A percentile compares a stretch with the other conserved stretches of the same genome.
Evolutionary conservation across 2,113 vertebrate species (phyloP).

Genomic region (Leiothrix lutea): DNA sequence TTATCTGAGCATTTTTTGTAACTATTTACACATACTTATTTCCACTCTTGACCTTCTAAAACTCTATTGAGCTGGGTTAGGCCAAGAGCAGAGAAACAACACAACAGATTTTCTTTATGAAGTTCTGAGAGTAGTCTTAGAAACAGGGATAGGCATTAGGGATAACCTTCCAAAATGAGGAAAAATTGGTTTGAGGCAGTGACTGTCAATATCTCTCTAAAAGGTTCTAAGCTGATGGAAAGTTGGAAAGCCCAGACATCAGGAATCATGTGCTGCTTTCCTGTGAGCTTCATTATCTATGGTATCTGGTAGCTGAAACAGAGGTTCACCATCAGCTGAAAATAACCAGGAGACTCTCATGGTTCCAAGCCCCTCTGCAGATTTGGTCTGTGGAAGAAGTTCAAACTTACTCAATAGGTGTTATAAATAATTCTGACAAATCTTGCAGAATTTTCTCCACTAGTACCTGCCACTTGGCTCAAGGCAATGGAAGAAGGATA

Average conservation of each 20-base stretch:
- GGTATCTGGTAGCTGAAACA: neutral
- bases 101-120: neutral
- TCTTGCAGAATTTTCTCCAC: neutral
- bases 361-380: neutral
- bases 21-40: neutral
- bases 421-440: slow-evolving; percentile 34
- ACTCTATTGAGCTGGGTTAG: neutral
- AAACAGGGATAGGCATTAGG: neutral
- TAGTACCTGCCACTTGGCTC: slow-evolving; percentile 37
- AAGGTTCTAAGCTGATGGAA: neutral
- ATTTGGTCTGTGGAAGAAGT: neutral
- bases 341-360: neutral
- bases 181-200: neutral
- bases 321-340: neutral
- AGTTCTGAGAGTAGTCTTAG: neutral
- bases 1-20: neutral
- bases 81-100: neutral
- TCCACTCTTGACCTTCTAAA: neutral
- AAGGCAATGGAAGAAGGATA: slow-evolving; percentile 40
- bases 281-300: neutral
- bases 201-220: neutral
- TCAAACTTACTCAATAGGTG: neutral
- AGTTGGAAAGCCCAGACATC: neutral
- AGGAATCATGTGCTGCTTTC: neutral
- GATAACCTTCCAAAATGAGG: neutral